These are phyloP conservation scores for Frieseomelitta varia DNA, from an alignment of 1,140 invertebrate species.

Conservation along the genomic window DNA sequence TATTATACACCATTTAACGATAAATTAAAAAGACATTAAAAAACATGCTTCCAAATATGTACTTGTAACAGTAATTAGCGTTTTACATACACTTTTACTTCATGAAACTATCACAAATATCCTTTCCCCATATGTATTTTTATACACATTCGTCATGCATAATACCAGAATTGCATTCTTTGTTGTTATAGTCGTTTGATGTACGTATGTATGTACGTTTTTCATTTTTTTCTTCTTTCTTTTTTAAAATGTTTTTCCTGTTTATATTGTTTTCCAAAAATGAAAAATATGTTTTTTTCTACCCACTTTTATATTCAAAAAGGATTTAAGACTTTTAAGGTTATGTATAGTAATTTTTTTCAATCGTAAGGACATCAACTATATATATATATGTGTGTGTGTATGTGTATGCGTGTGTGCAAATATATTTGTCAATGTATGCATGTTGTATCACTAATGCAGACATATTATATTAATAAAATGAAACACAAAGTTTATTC, in stretches of 20 bases:
- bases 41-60: background rate
- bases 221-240: background rate
- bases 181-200: background rate
- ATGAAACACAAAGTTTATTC: background rate
- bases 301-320: background rate
- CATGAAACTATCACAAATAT: background rate
- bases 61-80: background rate
- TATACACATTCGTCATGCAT: background rate
- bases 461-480: background rate
- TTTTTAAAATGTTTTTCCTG: background rate
- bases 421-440: background rate
- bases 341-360: constrained; percentile 14
- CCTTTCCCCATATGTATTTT: background rate
- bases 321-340: background rate
- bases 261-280: background rate
- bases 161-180: background rate
- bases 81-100: background rate
- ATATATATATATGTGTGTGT: background rate
- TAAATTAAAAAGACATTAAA: background rate
- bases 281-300: background rate
- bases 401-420: too few relatives aligned
- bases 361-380: background rate
- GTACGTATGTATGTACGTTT: background rate
- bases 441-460: background rate
- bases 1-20: background rate